Evolutionary conservation across 2,888 invertebrate species (phyloP), one percentile per base, ranked within the genome.

Genomic region (Elegia similella): DNA sequence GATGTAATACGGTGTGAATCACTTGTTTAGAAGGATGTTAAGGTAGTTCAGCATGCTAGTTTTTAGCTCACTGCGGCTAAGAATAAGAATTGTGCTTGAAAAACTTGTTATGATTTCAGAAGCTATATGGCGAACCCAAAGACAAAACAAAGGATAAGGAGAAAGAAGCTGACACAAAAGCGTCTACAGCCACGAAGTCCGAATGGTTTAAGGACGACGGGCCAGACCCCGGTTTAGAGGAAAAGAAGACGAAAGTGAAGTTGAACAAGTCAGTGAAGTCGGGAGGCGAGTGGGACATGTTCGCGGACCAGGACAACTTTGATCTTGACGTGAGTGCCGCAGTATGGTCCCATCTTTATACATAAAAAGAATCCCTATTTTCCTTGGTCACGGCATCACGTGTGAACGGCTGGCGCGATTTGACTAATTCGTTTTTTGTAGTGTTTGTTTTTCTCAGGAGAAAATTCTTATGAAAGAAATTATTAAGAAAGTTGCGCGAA

Each of bases 301-400:
- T 98, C 89, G 98, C 98, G 42, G 98, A 98, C 75, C 96, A 96
- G 66, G 96, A 97, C 74, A 96, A 95, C 81, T 96, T 97, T 47
- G 80, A 72, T 69, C 69, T 86, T 32, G 83, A 80, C 64, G 88
- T 88, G 62, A 86, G 87, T 86, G 42, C 42, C 32, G 13, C 8
- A 52, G 34, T 8, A 7, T 34, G 29, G 16, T 23, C 23, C 52
- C 44, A 7, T 42, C 16, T n/a, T n/a, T n/a, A n/a, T n/a, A n/a
- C n/a, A n/a, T n/a, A n/a, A n/a, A n/a, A n/a, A n/a, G n/a, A n/a
- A n/a, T n/a, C n/a, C n/a, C n/a, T n/a, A n/a, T n/a, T n/a, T n/a
- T n/a, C n/a, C n/a, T n/a, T n/a, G n/a, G n/a, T n/a, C n/a, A n/a
- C n/a, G n/a, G n/a, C n/a, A n/a, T n/a, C n/a, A n/a, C n/a, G n/a